Percentiles rank a stretch among this genome's conserved stretches.
phyloP scores from a whole-genome alignment of 2,888 invertebrate species.

The Drosophila subsilvestris region DNA sequence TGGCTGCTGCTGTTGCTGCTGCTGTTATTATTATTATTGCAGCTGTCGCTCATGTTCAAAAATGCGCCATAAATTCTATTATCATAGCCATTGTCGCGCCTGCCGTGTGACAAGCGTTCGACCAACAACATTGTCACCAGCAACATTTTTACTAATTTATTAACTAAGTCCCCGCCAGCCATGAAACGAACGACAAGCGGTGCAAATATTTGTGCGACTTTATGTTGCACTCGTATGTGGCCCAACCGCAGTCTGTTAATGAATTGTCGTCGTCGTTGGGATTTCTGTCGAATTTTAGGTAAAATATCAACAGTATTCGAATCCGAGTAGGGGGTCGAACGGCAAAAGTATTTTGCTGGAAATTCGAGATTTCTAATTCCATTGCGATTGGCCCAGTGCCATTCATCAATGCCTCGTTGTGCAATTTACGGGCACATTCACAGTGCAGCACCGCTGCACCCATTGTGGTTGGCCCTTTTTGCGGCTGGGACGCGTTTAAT shows the following conservation, averaged over 20 bases:
- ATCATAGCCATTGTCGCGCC: constrained; percentile 41
- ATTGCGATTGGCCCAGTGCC: neutral
- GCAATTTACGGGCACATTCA: constrained; percentile 26
- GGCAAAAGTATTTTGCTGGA: neutral
- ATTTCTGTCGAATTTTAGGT: neutral
- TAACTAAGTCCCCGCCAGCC: constrained; percentile 63
- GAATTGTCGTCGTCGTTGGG: neutral
- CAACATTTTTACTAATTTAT: constrained; percentile 74
- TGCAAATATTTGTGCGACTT: constrained; percentile 62
- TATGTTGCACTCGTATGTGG: constrained; percentile 5
- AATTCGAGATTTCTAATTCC: constrained; percentile 38
- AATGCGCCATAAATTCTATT: constrained; percentile 61
- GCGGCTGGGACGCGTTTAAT: constrained; percentile 70
- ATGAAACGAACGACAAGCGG: constrained; percentile 18
- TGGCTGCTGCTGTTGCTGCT: constrained; percentile 11
- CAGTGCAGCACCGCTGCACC: constrained; percentile 23
- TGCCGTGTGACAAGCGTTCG: constrained; percentile 37
- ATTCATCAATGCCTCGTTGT: constrained; percentile 23
- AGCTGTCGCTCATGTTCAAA: constrained; percentile 57
- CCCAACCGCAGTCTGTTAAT: constrained; percentile 15
- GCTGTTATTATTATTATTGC: constrained; percentile 52
- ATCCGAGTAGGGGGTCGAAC: neutral
- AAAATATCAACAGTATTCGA: neutral
- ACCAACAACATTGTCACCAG: constrained; percentile 38
- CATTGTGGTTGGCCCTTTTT: constrained; percentile 38